Conservation (phyloP, 2,888 invertebrate genomes). For the Dilophus febrilis region DNA sequence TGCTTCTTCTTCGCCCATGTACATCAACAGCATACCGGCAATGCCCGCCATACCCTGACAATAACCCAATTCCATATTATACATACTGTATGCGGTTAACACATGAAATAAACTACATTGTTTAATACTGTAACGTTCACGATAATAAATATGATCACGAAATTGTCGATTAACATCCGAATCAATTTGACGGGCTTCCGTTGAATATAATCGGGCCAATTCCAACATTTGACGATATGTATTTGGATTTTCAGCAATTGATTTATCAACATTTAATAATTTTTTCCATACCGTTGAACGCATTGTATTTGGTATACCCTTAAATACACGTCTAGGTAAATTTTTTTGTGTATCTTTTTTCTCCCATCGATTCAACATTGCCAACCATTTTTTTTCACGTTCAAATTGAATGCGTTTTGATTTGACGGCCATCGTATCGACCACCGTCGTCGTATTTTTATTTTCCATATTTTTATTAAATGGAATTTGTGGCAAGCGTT, state of each 20-base stretch:
- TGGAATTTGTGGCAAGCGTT: constrained; percentile 54
- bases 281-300: constrained; percentile 41
- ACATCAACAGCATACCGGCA: constrained; percentile 93
- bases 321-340: constrained; percentile 66
- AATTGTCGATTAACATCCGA: constrained; percentile 94
- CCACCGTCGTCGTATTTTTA: constrained; percentile 36
- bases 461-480: constrained; percentile 23
- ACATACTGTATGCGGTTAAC: constrained; percentile 88
- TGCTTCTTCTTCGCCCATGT: constrained; percentile 95
- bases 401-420: constrained; percentile 46
- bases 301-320: constrained; percentile 84
- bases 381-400: constrained; percentile 69
- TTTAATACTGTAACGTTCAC: constrained; percentile 80
- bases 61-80: constrained; percentile 88
- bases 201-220: constrained; percentile 70
- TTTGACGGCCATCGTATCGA: constrained; percentile 47
- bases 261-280: constrained; percentile 54
- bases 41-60: constrained; percentile 99
- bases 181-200: constrained; percentile 90
- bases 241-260: constrained; percentile 59
- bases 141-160: constrained; percentile 74
- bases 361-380: constrained; percentile 76
- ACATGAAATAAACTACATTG: constrained; percentile 89
- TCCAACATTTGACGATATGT: constrained; percentile 73
- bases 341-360: constrained; percentile 50